Evolutionary conservation across 1,140 invertebrate species (phyloP), one percentile per base, ranked within the genome.

Genomic region (Drosophila grimshawi): DNA sequence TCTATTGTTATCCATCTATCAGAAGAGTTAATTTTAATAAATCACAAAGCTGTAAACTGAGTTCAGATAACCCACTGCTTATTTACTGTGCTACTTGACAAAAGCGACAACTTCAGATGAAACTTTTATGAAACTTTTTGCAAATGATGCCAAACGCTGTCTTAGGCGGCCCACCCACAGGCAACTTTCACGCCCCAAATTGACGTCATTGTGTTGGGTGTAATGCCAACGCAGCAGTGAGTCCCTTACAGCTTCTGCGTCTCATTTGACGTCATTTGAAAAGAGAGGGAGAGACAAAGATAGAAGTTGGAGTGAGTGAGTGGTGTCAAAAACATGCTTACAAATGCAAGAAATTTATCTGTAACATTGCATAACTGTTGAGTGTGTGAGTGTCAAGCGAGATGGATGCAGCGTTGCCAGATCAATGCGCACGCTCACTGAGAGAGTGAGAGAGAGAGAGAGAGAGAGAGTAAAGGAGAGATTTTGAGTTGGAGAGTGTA

Each of bases 351-450:
- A 46, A 73, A 33, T 32, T 30, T 64, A 41, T 62, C 35, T 33
- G 49, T 86, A 72, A 73, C 76, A 83, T 86, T 86, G 80, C 85
- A 83, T 83, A 89, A 89, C 69, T 89, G 85, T 86, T 76, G 79
- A 81, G 63, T 73, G 60, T 46, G 19, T 63, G 56, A 41, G 39
- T 41, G 39, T 43, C 30, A 19, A 39, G n/a, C 8, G 30, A 66
- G 72, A 66, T 80, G 81, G 72, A 66, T 80, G 81, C 73, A 80
- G 60, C 57, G 52, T 43, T 64, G 57, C 32, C 19, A 41, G 53
- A 48, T 6, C 67, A 48, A 33, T 64, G 73, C 73, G 72, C 73
- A 72, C 2, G 10, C 68, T 57, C 65, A 37, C 29, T 7, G 10
- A 45, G 35, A 6, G 48, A 30, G 45, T 41, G 48, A 29, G 53